phyloP scores from a whole-genome alignment of 2,113 vertebrate species.

The Dasyurus viverrinus region DNA sequence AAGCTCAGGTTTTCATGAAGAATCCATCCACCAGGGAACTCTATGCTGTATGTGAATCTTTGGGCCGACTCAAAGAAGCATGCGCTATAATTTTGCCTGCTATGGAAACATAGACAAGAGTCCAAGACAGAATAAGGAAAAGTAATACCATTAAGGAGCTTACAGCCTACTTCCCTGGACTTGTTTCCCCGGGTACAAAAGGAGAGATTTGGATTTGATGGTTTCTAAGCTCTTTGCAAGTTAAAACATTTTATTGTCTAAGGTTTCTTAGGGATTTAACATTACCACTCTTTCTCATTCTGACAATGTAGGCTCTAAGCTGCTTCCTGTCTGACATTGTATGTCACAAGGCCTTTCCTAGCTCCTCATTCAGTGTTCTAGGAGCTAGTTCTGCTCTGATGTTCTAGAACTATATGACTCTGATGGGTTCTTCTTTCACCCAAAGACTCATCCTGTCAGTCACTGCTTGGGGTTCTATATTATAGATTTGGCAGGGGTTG shows the following conservation, averaged over 20 bases:
- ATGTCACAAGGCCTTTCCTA: background rate
- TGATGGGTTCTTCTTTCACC: background rate
- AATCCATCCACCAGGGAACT: background rate
- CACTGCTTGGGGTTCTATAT: background rate
- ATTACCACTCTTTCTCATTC: background rate
- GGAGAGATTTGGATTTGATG: background rate
- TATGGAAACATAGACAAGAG: background rate
- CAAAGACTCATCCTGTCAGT: background rate
- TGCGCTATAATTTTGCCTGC: too few species aligned
- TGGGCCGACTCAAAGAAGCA: background rate
- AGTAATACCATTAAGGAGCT: background rate
- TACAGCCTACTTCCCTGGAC: background rate
- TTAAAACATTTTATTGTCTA: background rate
- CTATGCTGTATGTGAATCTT: background rate
- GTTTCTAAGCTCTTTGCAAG: background rate
- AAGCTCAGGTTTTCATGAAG: background rate
- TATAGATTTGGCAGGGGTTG: background rate
- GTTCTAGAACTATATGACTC: background rate
- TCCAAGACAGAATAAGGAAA: background rate
- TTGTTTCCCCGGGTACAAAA: background rate
- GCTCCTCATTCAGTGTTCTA: background rate
- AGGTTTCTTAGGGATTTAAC: background rate
- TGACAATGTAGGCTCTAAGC: background rate
- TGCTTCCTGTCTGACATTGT: background rate
- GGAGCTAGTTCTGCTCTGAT: background rate